A percentile compares a stretch with the other conserved stretches of the same genome.
Evolutionary conservation across 2,113 vertebrate genomes (phyloP).

Genomic region (Pleuronectes platessa): DNA sequence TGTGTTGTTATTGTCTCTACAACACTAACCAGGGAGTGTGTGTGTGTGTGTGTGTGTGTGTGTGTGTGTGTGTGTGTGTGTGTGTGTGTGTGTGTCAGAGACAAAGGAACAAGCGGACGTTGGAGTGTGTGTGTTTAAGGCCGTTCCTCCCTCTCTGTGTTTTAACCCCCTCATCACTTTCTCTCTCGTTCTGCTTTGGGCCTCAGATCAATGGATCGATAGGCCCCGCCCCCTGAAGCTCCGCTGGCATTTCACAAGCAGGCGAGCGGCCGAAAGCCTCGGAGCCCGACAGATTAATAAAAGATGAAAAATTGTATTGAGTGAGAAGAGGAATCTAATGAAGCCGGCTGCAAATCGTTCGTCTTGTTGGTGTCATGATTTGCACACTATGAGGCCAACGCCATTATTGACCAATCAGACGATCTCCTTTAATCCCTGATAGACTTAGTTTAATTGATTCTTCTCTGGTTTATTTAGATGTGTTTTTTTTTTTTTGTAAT

Average conservation of each 20-base stretch:
- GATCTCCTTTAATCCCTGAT: background rate
- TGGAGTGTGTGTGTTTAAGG: slow-evolving; percentile 31
- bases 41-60: slow-evolving; percentile 7
- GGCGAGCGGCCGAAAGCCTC: slow-evolving; percentile 26
- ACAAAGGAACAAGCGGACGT: slow-evolving; percentile 12
- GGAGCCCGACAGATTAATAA: slow-evolving; percentile 43
- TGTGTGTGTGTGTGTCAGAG: slow-evolving; percentile 2
- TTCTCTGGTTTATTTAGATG: slow-evolving; percentile 6
- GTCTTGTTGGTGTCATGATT: background rate
- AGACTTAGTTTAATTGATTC: slow-evolving; percentile 33
- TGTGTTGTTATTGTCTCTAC: background rate
- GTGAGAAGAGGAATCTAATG: slow-evolving; percentile 18
- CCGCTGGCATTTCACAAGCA: slow-evolving; percentile 58
- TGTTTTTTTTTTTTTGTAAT: background rate
- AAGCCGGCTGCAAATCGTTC: background rate
- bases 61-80: background rate
- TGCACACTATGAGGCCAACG: background rate
- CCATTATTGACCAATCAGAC: slow-evolving; percentile 33
- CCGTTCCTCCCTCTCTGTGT: slow-evolving; percentile 15
- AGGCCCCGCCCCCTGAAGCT: slow-evolving; percentile 50
- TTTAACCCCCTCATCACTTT: slow-evolving; percentile 26
- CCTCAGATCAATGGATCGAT: slow-evolving; percentile 72
- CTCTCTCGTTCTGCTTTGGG: background rate
- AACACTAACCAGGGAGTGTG: background rate
- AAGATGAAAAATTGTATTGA: slow-evolving; percentile 38